Evolutionary conservation across 2,113 vertebrate species (phyloP).

Genomic region (Vidua macroura): DNA sequence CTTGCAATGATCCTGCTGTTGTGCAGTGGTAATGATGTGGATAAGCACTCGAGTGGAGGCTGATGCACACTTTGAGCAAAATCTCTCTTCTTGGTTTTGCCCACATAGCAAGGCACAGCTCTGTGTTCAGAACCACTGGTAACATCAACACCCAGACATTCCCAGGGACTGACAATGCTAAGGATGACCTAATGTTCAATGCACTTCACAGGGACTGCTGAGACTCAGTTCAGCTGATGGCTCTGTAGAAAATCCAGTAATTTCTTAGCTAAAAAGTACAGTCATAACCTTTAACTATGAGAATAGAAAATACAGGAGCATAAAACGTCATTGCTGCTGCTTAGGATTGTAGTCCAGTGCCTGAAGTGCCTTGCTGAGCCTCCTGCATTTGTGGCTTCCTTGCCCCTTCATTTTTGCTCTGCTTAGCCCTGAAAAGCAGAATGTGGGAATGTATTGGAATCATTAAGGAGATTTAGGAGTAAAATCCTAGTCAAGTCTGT

Average conservation of each 20-base stretch:
- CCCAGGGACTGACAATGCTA: background rate
- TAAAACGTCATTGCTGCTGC: background rate
- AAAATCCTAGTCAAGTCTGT: background rate
- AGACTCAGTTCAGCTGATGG: background rate
- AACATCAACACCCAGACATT: background rate
- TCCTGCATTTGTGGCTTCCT: background rate
- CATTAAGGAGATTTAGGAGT: constrained; percentile 21
- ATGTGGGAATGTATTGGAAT: background rate
- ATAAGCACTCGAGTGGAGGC: background rate
- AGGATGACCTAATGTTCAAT: background rate
- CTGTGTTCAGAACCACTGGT: rapidly evolving
- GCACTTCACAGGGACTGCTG: background rate
- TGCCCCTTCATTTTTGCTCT: background rate
- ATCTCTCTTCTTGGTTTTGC: background rate
- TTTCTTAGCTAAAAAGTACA: background rate
- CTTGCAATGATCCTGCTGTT: background rate
- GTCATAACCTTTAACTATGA: background rate
- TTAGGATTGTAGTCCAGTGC: background rate
- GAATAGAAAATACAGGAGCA: background rate
- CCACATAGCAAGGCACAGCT: background rate
- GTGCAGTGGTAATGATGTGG: background rate
- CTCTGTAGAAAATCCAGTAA: background rate
- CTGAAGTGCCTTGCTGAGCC: background rate
- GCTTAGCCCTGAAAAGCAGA: background rate
- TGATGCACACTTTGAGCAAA: background rate